A percentile compares a stretch with the other conserved stretches of the same genome.
Conservation (phyloP, 2,797 vertebrate genomes). For the Intellagama lesueurii region DNA sequence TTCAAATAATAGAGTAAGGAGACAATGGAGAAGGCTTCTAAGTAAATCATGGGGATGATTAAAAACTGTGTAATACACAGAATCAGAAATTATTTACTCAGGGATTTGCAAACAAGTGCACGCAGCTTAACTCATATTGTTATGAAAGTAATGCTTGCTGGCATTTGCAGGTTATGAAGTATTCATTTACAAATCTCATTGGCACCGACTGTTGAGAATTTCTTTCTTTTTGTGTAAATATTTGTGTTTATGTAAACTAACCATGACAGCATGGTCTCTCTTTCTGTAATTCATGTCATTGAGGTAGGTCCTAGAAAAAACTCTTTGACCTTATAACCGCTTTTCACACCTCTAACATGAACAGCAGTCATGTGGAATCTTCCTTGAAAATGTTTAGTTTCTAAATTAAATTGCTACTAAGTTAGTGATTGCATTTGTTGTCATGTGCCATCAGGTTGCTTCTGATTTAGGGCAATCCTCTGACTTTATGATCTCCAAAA, state of each 20-base stretch:
- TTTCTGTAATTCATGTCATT: slow-evolving; percentile 9
- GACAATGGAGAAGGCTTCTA: slow-evolving; percentile 35
- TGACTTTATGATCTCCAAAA: no score
- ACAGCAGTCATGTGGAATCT: not conserved
- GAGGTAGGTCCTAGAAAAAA: slow-evolving; percentile 29
- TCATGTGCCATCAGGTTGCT: not conserved
- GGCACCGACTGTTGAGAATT: slow-evolving; percentile 11
- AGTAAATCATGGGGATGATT: slow-evolving; percentile 45
- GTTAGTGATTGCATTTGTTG: not conserved
- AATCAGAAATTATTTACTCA: slow-evolving; percentile 46
- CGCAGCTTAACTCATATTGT: slow-evolving; percentile 11
- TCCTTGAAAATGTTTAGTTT: slow-evolving; percentile 14
- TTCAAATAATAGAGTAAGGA: slow-evolving; percentile 31
- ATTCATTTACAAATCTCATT: slow-evolving; percentile 32
- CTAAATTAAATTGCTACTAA: slow-evolving; percentile 17
- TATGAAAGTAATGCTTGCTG: slow-evolving; percentile 20
- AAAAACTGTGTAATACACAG: slow-evolving; percentile 26
- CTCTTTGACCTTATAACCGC: not conserved
- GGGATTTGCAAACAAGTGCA: slow-evolving; percentile 15
- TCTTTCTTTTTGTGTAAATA: slow-evolving; percentile 28
- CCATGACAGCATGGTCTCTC: not conserved
- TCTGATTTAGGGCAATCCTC: no score
- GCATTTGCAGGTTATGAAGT: slow-evolving; percentile 28
- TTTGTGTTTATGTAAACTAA: not conserved
- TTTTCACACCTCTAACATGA: slow-evolving; percentile 26